Percentiles rank a stretch among this genome's conserved stretches.
Conservation (phyloP, 2,888 invertebrate genomes). For the Ischnura elegans region DNA sequence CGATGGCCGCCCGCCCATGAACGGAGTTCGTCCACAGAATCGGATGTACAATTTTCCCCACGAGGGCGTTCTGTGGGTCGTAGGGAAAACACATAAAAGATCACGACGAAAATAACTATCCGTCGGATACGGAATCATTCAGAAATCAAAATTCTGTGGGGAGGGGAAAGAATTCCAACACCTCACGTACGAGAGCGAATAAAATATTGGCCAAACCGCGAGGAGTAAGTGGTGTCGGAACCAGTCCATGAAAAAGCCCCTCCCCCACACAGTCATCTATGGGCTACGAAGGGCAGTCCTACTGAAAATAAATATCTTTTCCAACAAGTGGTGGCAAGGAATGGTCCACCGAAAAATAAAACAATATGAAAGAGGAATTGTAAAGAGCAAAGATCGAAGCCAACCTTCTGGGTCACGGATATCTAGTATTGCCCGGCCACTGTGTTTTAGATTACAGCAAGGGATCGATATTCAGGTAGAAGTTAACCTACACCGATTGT, state of each 20-base stretch:
- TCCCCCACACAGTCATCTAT: background rate
- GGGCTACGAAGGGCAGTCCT: background rate
- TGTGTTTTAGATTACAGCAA: too few species aligned
- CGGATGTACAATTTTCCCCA: background rate
- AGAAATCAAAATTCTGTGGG: background rate
- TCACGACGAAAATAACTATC: background rate
- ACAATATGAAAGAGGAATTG: background rate
- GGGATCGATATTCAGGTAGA: too few species aligned
- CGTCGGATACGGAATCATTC: background rate
- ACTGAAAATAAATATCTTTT: background rate
- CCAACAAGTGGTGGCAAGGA: background rate
- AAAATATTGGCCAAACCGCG: background rate
- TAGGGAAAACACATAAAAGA: constrained; percentile 9
- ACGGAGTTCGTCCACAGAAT: background rate
- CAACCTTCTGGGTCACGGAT: background rate
- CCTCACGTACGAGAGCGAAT: background rate
- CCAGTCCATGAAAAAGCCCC: background rate
- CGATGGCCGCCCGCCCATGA: background rate
- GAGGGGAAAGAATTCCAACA: background rate
- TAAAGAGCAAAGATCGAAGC: background rate
- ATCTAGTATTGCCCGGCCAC: background rate
- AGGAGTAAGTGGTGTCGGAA: background rate
- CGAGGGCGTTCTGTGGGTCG: background rate
- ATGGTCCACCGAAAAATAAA: background rate
- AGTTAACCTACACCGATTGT: too few species aligned